Conservation (phyloP, 2,113 vertebrate species). For the Scomber scombrus region DNA sequence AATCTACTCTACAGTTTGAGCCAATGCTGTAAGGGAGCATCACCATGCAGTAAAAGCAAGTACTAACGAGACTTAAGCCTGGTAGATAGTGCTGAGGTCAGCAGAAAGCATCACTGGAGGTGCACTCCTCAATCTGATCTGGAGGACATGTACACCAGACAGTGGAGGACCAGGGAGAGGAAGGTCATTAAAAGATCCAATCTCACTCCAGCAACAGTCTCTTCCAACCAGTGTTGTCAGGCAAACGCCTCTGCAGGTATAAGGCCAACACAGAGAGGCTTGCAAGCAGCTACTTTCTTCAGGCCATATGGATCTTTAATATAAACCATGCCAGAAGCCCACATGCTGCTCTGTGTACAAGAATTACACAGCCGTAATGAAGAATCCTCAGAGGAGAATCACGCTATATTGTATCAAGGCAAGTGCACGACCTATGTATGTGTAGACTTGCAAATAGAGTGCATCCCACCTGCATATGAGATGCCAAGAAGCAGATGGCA, state of each 20-base stretch:
- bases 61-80: neutral
- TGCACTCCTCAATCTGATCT: constrained; percentile 47
- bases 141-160: constrained; percentile 22
- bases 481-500: neutral
- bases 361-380: constrained; percentile 26
- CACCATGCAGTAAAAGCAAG: neutral
- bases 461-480: neutral
- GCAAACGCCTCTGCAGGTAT: constrained; percentile 42
- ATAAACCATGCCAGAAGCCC: neutral
- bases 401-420: neutral
- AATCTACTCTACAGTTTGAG: neutral
- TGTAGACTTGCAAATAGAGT: constrained; percentile 13
- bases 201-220: constrained; percentile 36
- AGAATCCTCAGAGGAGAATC: neutral
- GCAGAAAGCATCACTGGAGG: constrained; percentile 41
- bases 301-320: constrained; percentile 19
- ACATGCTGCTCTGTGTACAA: constrained; percentile 28
- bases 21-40: neutral
- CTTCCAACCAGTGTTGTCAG: constrained; percentile 38
- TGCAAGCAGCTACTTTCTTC: constrained; percentile 24
- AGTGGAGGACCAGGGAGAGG: neutral
- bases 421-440: neutral
- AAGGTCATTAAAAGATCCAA: constrained; percentile 57
- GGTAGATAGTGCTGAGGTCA: constrained; percentile 41
- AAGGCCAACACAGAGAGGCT: constrained; percentile 16